phyloP scores from a whole-genome alignment of 1,140 invertebrate species.

The Drosophila pallidifrons region DNA sequence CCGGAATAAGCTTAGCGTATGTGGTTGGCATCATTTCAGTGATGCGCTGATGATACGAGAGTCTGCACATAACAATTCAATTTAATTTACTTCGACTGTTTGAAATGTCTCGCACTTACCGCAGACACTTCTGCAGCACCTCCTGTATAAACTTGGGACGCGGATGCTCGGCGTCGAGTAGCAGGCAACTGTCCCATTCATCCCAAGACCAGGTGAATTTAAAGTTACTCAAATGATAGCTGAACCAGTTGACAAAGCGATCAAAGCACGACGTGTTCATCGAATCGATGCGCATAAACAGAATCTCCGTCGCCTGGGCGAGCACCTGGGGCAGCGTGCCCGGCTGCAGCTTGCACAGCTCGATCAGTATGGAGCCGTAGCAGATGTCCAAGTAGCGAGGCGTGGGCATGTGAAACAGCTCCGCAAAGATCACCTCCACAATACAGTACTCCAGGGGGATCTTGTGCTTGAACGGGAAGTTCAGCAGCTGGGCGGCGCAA shows the following conservation, averaged over 20 bases:
- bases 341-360: slow-evolving; percentile 98
- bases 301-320: slow-evolving; percentile 98
- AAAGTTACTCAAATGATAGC: slow-evolving; percentile 99
- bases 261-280: slow-evolving; percentile 99
- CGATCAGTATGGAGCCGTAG: slow-evolving; percentile 98
- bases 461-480: slow-evolving; percentile 96
- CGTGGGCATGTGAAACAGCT: slow-evolving; percentile 96
- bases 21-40: slow-evolving; percentile 95
- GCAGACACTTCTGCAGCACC: slow-evolving; percentile 95
- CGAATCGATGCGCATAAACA: slow-evolving; percentile 97
- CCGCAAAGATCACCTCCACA: slow-evolving; percentile 97
- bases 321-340: slow-evolving; percentile 98
- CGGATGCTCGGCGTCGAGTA: slow-evolving; percentile 95
- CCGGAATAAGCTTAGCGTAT: slow-evolving; percentile 94
- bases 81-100: too few species aligned
- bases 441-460: slow-evolving; percentile 99
- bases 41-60: slow-evolving; percentile 98
- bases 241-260: slow-evolving; percentile 98
- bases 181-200: slow-evolving; percentile 94
- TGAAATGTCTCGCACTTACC: slow-evolving; percentile 86
- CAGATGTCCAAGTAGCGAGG: slow-evolving; percentile 95
- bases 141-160: slow-evolving; percentile 98
- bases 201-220: slow-evolving; percentile 99
- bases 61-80: slow-evolving; percentile 86
- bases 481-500: slow-evolving; percentile 96